phyloP scores from a whole-genome alignment of 2,113 vertebrate species.

The Mirza zaza region DNA sequence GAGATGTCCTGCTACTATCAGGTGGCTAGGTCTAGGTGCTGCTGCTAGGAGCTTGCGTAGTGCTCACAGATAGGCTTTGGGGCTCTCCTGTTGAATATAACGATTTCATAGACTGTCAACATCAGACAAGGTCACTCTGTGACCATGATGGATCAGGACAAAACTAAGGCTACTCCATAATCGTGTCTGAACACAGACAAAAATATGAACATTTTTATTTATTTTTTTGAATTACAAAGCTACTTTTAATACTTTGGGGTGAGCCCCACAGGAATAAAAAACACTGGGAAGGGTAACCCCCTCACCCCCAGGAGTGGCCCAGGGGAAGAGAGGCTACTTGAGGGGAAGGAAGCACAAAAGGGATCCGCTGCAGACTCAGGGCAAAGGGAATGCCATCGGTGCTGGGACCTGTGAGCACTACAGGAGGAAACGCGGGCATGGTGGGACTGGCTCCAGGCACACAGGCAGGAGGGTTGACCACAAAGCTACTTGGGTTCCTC shows the following conservation, averaged over 20 bases:
- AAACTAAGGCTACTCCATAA: not conserved
- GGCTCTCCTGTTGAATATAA: not conserved
- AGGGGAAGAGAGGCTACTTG: conserved; percentile 70
- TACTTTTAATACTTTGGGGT: conserved; percentile 85
- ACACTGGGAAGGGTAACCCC: conserved; percentile 77
- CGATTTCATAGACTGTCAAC: not conserved
- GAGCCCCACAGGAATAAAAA: conserved; percentile 81
- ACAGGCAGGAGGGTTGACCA: conserved; percentile 77
- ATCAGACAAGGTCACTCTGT: not conserved
- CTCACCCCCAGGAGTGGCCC: conserved; percentile 75
- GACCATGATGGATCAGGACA: not conserved
- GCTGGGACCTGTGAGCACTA: conserved; percentile 79
- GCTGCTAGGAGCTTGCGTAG: not conserved
- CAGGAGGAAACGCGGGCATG: conserved; percentile 78
- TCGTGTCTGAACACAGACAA: not conserved
- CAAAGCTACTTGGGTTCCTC: conserved; percentile 84
- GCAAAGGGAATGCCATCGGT: conserved; percentile 68
- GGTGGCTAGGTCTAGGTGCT: not conserved
- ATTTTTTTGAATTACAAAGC: not conserved
- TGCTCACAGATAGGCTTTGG: not conserved
- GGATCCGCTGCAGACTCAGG: conserved; percentile 75
- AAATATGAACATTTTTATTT: not conserved
- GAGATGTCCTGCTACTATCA: not conserved
- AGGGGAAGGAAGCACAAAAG: conserved; percentile 72
- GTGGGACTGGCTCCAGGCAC: conserved; percentile 80